Conservation (phyloP, 1,140 invertebrate species). For the Temnothorax nylanderi region DNA sequence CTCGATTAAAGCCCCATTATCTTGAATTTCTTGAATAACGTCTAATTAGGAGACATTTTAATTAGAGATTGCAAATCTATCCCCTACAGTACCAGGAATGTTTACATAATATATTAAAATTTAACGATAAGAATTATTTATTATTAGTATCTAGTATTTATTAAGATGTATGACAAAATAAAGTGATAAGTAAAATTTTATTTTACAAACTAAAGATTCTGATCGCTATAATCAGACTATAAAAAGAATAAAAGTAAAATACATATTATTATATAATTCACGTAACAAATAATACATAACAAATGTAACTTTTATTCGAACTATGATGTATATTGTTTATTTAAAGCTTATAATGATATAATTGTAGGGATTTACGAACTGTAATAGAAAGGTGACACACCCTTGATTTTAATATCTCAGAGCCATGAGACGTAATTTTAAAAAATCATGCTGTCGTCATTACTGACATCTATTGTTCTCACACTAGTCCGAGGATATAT, state of each 20-base stretch:
- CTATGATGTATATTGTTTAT: not conserved
- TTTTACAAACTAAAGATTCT: not conserved
- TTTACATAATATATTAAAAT: not conserved
- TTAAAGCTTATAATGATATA: not conserved
- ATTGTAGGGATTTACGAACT: not conserved
- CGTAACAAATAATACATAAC: not conserved
- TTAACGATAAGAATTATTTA: not conserved
- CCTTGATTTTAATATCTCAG: slow-evolving; percentile 1
- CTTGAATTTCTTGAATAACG: not conserved
- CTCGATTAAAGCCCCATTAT: not conserved
- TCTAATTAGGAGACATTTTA: not conserved
- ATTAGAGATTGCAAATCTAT: not conserved
- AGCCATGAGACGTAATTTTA: not conserved
- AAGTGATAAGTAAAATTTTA: not conserved
- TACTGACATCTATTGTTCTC: not conserved
- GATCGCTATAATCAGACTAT: not conserved
- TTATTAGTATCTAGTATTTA: not conserved
- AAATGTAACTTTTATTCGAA: not conserved
- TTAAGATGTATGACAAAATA: not conserved
- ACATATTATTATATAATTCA: not conserved
- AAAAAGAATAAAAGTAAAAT: not conserved
- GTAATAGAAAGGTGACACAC: not conserved
- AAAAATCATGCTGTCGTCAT: slow-evolving; percentile 10
- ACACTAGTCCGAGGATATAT: slow-evolving; percentile 10
- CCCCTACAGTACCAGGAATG: not conserved